Conservation (phyloP, 2,113 vertebrate genomes). For the Callipepla squamata region DNA sequence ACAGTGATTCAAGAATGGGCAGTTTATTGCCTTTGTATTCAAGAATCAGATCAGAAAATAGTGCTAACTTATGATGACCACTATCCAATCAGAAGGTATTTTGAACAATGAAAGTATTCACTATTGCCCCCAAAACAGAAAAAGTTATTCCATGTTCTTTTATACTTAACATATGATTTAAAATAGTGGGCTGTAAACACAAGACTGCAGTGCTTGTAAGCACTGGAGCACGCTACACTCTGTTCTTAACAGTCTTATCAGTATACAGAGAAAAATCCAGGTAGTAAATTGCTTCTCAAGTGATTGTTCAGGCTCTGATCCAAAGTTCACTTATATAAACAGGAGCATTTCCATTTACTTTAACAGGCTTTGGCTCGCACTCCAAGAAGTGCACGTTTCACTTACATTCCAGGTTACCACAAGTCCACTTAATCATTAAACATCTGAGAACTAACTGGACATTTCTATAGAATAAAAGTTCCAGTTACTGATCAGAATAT, state of each 20-base stretch:
- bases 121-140: neutral
- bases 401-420: neutral
- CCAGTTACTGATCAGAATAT: neutral
- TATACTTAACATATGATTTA: neutral
- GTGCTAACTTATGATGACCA: neutral
- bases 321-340: constrained; percentile 29
- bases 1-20: neutral
- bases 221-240: neutral
- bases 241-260: neutral
- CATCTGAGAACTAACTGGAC: neutral
- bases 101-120: neutral
- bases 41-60: constrained; percentile 9
- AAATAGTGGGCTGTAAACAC: neutral
- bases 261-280: neutral
- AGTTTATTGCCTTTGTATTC: neutral
- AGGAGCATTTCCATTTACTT: constrained; percentile 21
- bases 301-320: constrained; percentile 49
- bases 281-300: constrained; percentile 46
- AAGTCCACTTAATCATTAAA: constrained; percentile 36
- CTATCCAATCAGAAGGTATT: neutral
- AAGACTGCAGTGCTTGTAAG: neutral
- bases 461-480: neutral
- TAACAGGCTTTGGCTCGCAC: constrained; percentile 22
- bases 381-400: neutral
- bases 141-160: neutral